phyloP scores from a whole-genome alignment of 2,888 invertebrate genomes.

The Poecilobothrus nobilitatus region DNA sequence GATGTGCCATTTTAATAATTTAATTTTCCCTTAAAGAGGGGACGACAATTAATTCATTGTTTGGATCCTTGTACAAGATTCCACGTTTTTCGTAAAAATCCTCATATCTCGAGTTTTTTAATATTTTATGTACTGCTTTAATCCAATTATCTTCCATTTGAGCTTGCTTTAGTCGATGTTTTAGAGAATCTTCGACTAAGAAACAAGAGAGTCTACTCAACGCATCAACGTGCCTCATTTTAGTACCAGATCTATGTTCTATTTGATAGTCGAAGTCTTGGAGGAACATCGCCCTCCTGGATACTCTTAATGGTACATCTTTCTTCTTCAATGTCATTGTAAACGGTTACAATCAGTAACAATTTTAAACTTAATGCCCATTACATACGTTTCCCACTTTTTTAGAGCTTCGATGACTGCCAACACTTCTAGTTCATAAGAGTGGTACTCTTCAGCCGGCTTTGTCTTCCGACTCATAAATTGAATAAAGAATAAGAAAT shows the following conservation, averaged over 20 bases:
- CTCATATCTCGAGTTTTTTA: conserved; percentile 16
- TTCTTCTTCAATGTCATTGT: neutral
- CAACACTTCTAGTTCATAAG: conserved; percentile 28
- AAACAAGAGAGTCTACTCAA: too few species aligned
- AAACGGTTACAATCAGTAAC: too few species aligned
- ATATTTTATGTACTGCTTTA: conserved; percentile 17
- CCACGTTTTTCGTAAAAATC: conserved; percentile 20
- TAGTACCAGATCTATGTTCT: conserved; percentile 19
- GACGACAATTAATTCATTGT: conserved; percentile 28
- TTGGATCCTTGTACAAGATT: conserved; percentile 19
- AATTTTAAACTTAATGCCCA: neutral
- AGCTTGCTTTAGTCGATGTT: conserved; percentile 15
- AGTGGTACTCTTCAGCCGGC: conserved; percentile 26
- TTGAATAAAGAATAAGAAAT: too few species aligned
- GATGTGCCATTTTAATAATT: conserved; percentile 34
- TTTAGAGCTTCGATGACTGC: conserved; percentile 12
- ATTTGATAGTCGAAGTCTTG: conserved; percentile 20
- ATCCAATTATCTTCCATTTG: conserved; percentile 21
- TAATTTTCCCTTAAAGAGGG: conserved; percentile 32
- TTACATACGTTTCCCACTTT: neutral
- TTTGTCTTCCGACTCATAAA: conserved; percentile 17
- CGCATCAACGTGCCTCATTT: conserved; percentile 24
- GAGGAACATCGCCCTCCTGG: conserved; percentile 16
- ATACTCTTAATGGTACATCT: neutral
- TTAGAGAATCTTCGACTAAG: conserved; percentile 16